Base-by-base conservation (phyloP, 2,797 vertebrate species). In the Eptatretus atami region DNA sequence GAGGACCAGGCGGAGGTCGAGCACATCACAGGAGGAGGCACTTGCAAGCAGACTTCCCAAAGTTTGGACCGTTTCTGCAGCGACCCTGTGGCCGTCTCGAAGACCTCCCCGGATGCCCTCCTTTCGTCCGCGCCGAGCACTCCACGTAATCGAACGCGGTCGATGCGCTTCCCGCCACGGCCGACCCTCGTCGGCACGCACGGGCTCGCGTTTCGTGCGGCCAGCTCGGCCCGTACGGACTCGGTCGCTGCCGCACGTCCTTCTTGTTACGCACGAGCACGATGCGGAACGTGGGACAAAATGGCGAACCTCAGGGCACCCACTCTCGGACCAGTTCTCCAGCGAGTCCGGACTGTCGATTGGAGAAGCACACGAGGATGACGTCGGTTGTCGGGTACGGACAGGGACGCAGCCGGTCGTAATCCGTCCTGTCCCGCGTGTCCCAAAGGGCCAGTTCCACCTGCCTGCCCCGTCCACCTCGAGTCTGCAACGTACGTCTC, bases 211-310 rank as follows among this genome's bases (percentile, higher is more conserved):
- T 75, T 94, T 94, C 76, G 85, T 73, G 66, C 83, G 14, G 82
- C 80, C 76, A 93, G 77, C 72, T 92, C 85, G 15, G 76, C 82
- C 70, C 78, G 80, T 2, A 88, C 78, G 13, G 76, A 78, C 71
- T 95, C 86, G n/a, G 64, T 95, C 88, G 67, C n/a, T 82, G 79
- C 67, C 86, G 79, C 68, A 92, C 73, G 67, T 95, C 88, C 63
- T 86, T 92, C 76, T 95, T 95, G 80, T 95, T 95, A 72, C 81
- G 86, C 74, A 95, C 86, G 65, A 94, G 69, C 69, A 95, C 84
- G 69, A 92, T 83, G 55, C n/a, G 88, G 88, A n/a, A 95, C 88
- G 1, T 94, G 24, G 88, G 88, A 65, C 88, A 71, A 95, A 94
- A 75, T 95, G 86, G 66, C 86, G 86, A 6, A 92, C 83, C 67